Base-by-base conservation (phyloP, 2,797 vertebrate species). In the Rhinatrema bivittatum region DNA sequence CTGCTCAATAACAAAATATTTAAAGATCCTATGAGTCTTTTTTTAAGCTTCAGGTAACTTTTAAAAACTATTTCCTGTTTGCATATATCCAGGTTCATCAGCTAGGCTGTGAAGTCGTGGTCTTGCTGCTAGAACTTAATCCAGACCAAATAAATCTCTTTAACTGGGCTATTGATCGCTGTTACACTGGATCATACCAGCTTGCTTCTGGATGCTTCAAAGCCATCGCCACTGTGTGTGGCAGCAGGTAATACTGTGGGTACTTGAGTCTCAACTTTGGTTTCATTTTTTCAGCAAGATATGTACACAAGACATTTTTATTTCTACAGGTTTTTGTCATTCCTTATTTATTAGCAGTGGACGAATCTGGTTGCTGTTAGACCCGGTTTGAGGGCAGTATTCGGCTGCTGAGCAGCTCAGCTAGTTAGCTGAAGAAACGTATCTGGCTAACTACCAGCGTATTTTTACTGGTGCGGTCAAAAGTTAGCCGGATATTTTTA, bases 131-230 rank as follows among this genome's bases (percentile, higher is more conserved):
- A 34, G 96, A 98, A 45, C 80, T 99, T 43, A 99, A 99, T 74
- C 94, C 94, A 42, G 96, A 99, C 68, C 96, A 98, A 44, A 87
- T 91, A 54, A 97, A 99, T 56, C 85, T 99, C 41, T 99, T 99
- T 63, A 99, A 97, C 52, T 99, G 96, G 96, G 94, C 96, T 2
- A 97, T 99, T 57, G 96, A 99, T 58, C 87, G 96, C 25, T 99
- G 96, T 76, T 99, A 98, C 54, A 99, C 94, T 7, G 96, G 94
- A 13, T 95, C 96, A 29, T 93, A 97, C 67, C 96, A 99, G 48
- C 86, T 99, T 29, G 93, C 96, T 0, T 99, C 94, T 2, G 94
- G 96, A 44, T 99, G 94, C 73, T 99, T 99, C 71, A 99, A 96
- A 76, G 96, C 96, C 59, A 98, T 99, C 25, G 96, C 94, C 20